Percentiles rank a stretch among this genome's conserved stretches.
phyloP scores from a whole-genome alignment of 2,113 vertebrate genomes.

The Cyrtonyx montezumae region DNA sequence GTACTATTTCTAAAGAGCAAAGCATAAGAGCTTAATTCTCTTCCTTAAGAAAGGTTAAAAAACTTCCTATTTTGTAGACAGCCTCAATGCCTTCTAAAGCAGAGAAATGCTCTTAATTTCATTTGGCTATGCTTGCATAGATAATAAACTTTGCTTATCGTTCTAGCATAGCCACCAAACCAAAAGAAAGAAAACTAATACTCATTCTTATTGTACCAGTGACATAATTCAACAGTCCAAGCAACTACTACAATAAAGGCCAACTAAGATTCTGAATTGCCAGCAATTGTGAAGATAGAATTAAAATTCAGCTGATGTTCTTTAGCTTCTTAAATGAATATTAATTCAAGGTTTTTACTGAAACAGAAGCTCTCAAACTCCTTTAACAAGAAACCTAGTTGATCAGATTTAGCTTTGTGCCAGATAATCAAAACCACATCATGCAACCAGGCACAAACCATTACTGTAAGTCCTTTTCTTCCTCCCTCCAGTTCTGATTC shows the following conservation, averaged over 20 bases:
- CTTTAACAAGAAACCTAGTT: background rate
- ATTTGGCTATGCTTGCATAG: slow-evolving; percentile 18
- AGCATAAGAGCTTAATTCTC: background rate
- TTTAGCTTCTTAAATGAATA: background rate
- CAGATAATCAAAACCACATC: background rate
- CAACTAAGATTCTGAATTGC: background rate
- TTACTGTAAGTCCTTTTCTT: background rate
- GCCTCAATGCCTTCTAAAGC: slow-evolving; percentile 8
- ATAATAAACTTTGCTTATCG: background rate
- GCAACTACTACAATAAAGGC: background rate
- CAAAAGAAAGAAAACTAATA: slow-evolving; percentile 5
- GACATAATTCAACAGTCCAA: background rate
- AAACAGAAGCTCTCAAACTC: background rate
- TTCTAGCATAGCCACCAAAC: background rate
- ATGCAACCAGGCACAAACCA: background rate
- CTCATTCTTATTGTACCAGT: background rate
- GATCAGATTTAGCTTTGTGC: background rate
- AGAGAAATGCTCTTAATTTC: slow-evolving; percentile 55
- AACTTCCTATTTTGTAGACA: background rate
- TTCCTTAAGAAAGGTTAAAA: background rate
- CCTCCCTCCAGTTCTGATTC: background rate
- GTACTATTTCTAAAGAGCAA: background rate
- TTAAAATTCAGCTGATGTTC: background rate
- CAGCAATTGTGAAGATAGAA: background rate
- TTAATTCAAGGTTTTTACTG: background rate